A percentile compares a stretch with the other conserved stretches of the same genome.
phyloP scores from a whole-genome alignment of 2,113 vertebrate genomes.

The Ceyx melanurus region DNA sequence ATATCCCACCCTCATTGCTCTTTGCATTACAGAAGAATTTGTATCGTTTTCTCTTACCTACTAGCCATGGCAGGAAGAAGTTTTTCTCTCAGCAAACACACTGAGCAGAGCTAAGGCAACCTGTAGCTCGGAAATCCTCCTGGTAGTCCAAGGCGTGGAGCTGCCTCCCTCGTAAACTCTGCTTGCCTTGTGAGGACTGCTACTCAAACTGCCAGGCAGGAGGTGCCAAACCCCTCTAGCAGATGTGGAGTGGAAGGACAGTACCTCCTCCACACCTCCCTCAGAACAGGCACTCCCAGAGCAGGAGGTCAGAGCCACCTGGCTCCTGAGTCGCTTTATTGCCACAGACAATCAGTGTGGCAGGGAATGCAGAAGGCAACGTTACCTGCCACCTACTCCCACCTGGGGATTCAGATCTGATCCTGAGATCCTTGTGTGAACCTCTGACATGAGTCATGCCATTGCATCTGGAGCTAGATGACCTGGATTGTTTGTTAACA shows the following conservation, averaged over 20 bases:
- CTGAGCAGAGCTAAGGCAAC: not conserved
- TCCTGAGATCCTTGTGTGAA: not conserved
- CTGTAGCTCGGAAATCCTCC: not conserved
- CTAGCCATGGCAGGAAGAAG: not conserved
- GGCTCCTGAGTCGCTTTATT: not conserved
- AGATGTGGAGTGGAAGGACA: not conserved
- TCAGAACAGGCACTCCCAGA: accelerated
- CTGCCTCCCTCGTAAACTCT: not conserved
- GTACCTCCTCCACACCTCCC: accelerated
- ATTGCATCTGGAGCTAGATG: not conserved
- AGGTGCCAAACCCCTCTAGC: not conserved
- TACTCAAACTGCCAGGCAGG: not conserved
- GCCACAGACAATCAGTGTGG: accelerated
- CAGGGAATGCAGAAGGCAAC: accelerated
- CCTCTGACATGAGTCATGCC: not conserved
- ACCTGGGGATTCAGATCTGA: not conserved
- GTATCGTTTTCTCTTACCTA: conserved; percentile 12
- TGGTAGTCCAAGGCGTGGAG: not conserved
- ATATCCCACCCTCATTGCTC: not conserved
- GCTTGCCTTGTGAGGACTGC: not conserved
- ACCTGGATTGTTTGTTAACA: not conserved
- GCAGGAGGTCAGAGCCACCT: not conserved
- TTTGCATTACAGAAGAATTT: not conserved
- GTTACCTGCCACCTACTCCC: not conserved
- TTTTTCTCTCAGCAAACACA: not conserved